Percentiles rank a stretch among this genome's conserved stretches.
Evolutionary conservation across 2,888 invertebrate genomes (phyloP).

Genomic region (Hydriomena furcata): DNA sequence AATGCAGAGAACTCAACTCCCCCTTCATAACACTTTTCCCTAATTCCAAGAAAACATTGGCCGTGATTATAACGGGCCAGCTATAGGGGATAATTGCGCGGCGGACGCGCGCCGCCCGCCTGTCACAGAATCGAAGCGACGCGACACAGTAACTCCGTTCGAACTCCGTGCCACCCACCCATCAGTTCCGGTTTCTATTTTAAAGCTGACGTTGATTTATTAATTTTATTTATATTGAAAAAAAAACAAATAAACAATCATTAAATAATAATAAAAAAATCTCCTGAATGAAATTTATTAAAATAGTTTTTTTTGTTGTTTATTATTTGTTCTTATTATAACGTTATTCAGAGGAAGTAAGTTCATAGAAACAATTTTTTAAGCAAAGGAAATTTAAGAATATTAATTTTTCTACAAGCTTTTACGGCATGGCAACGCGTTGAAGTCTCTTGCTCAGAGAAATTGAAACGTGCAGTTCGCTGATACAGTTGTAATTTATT

Average conservation of each 20-base stretch:
- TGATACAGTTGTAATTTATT: too few relatives aligned
- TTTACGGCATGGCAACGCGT: slow-evolving; percentile 2
- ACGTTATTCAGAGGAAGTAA: too few relatives aligned
- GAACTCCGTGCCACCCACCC: not conserved
- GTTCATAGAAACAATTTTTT: too few relatives aligned
- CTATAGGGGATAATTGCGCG: not conserved
- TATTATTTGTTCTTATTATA: too few relatives aligned
- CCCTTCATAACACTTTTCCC: slow-evolving; percentile 65
- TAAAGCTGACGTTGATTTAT: not conserved
- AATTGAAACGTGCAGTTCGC: too few relatives aligned
- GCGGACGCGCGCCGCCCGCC: not conserved
- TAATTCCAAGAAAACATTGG: slow-evolving; percentile 48
- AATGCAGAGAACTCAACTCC: slow-evolving; percentile 67
- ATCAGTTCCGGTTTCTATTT: not conserved
- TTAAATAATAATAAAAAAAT: too few relatives aligned
- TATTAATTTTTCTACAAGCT: not conserved
- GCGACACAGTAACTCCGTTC: not conserved
- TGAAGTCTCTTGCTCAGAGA: not conserved
- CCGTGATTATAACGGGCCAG: slow-evolving; percentile 22
- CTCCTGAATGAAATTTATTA: too few relatives aligned
- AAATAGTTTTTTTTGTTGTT: too few relatives aligned
- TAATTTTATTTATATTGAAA: too few relatives aligned
- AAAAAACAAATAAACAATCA: too few relatives aligned
- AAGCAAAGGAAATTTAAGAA: too few relatives aligned
- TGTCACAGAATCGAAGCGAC: too few relatives aligned